Conservation (phyloP, 2,113 vertebrate genomes). For the Empidonax alnorum region DNA sequence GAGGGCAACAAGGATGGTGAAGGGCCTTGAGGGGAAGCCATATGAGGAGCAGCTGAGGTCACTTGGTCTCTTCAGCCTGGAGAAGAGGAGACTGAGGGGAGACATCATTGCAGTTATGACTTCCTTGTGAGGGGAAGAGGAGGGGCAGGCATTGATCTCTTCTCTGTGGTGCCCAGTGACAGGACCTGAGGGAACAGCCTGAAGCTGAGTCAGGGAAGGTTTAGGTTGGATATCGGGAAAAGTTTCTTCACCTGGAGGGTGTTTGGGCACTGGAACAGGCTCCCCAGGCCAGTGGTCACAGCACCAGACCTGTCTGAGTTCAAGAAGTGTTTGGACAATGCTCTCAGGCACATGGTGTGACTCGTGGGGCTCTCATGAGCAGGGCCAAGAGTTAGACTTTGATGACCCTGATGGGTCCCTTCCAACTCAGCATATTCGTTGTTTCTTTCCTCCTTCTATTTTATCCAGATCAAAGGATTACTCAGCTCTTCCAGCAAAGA, state of each 20-base stretch:
- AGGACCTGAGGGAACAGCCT: background rate
- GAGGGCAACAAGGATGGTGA: background rate
- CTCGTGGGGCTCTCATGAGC: background rate
- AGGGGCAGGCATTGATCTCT: background rate
- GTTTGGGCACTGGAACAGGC: background rate
- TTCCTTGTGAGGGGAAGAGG: rapidly evolving
- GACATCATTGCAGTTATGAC: background rate
- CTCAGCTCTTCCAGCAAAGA: constrained; percentile 90
- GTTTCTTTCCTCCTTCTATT: constrained; percentile 32
- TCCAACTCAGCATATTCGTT: background rate
- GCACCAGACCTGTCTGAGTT: background rate
- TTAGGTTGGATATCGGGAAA: background rate
- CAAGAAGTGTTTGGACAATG: background rate
- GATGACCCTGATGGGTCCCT: background rate
- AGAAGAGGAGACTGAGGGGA: background rate
- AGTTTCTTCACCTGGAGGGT: background rate
- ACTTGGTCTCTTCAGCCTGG: background rate
- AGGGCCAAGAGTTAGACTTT: background rate
- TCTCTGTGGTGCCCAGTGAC: background rate
- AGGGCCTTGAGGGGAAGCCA: rapidly evolving
- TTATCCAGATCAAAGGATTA: constrained; percentile 89
- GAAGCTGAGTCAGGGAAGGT: background rate
- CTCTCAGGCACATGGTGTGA: background rate
- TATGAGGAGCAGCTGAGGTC: background rate
- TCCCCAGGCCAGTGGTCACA: background rate